Evolutionary conservation across 2,888 invertebrate genomes (phyloP).

Genomic region (Epirrhoe tristata): DNA sequence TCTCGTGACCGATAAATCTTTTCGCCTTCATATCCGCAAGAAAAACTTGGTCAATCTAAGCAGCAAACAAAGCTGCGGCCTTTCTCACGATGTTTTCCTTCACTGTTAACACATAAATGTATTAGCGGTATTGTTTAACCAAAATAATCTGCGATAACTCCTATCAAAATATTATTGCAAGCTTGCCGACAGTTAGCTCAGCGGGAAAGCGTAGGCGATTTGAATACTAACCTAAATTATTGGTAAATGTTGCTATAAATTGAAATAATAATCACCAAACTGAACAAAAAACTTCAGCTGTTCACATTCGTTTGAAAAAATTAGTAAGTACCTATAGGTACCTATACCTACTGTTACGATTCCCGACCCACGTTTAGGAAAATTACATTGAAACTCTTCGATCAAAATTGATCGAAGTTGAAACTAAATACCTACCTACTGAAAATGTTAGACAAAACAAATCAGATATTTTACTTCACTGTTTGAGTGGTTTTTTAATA

Average conservation of each 20-base stretch:
- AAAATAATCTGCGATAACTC: slow-evolving; percentile 17
- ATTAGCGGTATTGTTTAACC: slow-evolving; percentile 17
- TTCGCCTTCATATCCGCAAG: neutral
- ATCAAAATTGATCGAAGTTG: too few species aligned
- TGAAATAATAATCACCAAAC: neutral
- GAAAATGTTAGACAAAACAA: too few species aligned
- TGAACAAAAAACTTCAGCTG: neutral
- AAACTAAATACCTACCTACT: too few species aligned
- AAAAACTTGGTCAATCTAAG: neutral
- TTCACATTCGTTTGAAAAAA: neutral
- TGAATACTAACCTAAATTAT: neutral
- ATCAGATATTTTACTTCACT: neutral
- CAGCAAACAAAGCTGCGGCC: neutral
- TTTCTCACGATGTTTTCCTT: slow-evolving; percentile 1
- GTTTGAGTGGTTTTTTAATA: neutral
- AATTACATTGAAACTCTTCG: too few species aligned
- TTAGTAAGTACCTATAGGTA: neutral
- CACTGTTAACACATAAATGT: neutral
- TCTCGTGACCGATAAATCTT: neutral
- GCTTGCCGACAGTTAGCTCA: slow-evolving; percentile 15
- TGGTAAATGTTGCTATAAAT: neutral
- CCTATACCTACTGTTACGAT: too few species aligned
- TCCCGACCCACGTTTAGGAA: too few species aligned
- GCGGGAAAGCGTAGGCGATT: slow-evolving; percentile 18
- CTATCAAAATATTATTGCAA: slow-evolving; percentile 23